Evolutionary conservation across 2,888 invertebrate species (phyloP).

Genomic region (Lutraria lutraria): DNA sequence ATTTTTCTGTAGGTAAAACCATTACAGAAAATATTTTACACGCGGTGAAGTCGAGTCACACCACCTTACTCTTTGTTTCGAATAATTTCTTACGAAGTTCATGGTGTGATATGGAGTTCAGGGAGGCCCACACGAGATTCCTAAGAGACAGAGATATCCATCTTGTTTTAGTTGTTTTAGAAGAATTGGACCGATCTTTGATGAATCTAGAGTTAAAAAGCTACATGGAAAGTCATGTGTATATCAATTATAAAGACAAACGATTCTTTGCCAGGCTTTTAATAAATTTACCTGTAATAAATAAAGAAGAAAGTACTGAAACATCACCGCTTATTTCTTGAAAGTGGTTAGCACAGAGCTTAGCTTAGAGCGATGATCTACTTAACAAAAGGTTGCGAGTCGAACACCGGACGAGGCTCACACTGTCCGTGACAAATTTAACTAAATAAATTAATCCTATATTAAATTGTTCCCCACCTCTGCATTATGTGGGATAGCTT

Average conservation of each 20-base stretch:
- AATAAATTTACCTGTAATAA: slow-evolving; percentile 43
- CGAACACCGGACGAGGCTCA: too few relatives aligned
- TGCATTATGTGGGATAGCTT: too few relatives aligned
- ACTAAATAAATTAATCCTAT: too few relatives aligned
- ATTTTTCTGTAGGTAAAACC: slow-evolving; percentile 50
- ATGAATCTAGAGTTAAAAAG: slow-evolving; percentile 46
- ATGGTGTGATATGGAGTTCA: slow-evolving; percentile 63
- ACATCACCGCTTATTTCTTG: not conserved
- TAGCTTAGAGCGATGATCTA: too few relatives aligned
- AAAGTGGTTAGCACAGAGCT: too few relatives aligned
- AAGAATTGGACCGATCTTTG: slow-evolving; percentile 46
- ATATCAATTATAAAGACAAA: slow-evolving; percentile 43
- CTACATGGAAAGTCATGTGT: slow-evolving; percentile 49
- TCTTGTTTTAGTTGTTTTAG: slow-evolving; percentile 50
- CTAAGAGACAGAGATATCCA: slow-evolving; percentile 45
- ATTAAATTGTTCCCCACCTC: too few relatives aligned
- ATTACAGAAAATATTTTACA: slow-evolving; percentile 50
- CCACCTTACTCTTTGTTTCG: slow-evolving; percentile 53
- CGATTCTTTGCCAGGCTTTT: slow-evolving; percentile 44
- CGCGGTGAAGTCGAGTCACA: slow-evolving; percentile 50
- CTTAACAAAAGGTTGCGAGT: too few relatives aligned
- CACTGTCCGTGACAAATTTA: too few relatives aligned
- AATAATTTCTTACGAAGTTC: slow-evolving; percentile 58
- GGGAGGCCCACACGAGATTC: slow-evolving; percentile 50
- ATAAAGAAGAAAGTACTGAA: not conserved